Evolutionary conservation across 2,113 vertebrate species (phyloP).

Genomic region (Poicephalus meyeri): DNA sequence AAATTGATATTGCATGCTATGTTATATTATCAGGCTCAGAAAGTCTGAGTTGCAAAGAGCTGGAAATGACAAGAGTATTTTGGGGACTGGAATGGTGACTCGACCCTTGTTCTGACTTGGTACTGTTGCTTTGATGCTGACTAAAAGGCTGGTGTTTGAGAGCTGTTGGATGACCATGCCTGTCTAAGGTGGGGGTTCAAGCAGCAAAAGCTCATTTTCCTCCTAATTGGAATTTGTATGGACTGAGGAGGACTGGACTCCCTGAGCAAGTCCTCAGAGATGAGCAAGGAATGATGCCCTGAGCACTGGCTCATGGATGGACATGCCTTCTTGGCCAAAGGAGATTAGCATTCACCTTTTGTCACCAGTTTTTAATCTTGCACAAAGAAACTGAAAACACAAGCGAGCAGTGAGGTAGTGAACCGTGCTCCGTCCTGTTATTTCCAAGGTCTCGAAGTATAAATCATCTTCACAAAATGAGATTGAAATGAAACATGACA

Average conservation of each 20-base stretch:
- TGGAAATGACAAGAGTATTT: neutral
- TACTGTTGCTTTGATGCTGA: neutral
- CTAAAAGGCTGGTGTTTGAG: neutral
- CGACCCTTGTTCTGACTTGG: neutral
- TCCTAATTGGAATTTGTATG: fast-evolving
- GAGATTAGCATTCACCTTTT: neutral
- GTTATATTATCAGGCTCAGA: neutral
- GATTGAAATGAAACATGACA: neutral
- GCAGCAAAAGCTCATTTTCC: fast-evolving
- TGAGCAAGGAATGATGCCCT: neutral
- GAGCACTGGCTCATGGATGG: fast-evolving
- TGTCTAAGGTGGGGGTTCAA: fast-evolving
- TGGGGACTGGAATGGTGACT: neutral
- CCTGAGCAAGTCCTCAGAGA: neutral
- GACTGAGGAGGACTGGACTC: neutral
- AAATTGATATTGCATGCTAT: fast-evolving
- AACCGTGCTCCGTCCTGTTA: neutral
- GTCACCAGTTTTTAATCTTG: neutral
- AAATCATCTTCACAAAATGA: neutral
- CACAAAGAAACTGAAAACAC: neutral
- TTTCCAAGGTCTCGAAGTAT: neutral
- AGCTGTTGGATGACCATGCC: fast-evolving
- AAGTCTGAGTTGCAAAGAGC: neutral
- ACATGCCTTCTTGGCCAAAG: fast-evolving
- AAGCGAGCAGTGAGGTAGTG: neutral